These are phyloP conservation scores for Myopa testacea DNA, from an alignment of 2,888 invertebrate genomes.

Conservation along the genomic window DNA sequence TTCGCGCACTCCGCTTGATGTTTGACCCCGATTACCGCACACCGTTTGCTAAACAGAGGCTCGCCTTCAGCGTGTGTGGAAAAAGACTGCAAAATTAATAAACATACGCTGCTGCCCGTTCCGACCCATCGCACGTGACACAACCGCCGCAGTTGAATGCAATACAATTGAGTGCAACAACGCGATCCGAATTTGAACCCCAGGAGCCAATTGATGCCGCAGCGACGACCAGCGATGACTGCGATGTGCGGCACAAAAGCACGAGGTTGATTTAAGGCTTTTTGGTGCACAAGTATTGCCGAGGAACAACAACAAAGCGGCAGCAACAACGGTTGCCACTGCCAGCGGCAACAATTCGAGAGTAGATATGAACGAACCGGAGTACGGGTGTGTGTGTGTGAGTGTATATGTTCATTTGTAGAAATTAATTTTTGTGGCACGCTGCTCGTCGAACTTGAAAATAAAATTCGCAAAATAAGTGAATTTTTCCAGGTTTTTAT, in stretches of 20 bases:
- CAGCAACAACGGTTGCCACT: background rate
- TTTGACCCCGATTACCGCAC: background rate
- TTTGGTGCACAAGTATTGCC: too few species aligned
- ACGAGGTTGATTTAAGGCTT: too few species aligned
- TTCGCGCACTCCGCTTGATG: background rate
- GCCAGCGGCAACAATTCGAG: background rate
- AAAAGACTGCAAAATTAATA: background rate
- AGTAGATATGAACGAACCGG: background rate
- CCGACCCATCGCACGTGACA: background rate
- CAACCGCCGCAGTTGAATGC: background rate
- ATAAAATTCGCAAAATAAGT: background rate
- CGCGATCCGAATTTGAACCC: background rate
- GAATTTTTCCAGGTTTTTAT: background rate
- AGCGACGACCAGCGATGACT: background rate
- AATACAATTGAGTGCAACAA: background rate
- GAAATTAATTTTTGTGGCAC: background rate
- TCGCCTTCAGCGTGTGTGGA: background rate
- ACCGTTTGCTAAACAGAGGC: background rate
- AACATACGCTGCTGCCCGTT: background rate
- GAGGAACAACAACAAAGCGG: too few species aligned
- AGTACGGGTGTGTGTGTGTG: background rate
- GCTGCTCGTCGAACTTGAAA: background rate
- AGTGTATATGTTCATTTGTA: background rate
- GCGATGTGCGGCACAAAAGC: too few species aligned
- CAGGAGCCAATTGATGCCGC: background rate